Percentiles rank a stretch among this genome's conserved stretches.
Evolutionary conservation across 2,797 vertebrate genomes (phyloP).

Genomic region (Acomys russatus): DNA sequence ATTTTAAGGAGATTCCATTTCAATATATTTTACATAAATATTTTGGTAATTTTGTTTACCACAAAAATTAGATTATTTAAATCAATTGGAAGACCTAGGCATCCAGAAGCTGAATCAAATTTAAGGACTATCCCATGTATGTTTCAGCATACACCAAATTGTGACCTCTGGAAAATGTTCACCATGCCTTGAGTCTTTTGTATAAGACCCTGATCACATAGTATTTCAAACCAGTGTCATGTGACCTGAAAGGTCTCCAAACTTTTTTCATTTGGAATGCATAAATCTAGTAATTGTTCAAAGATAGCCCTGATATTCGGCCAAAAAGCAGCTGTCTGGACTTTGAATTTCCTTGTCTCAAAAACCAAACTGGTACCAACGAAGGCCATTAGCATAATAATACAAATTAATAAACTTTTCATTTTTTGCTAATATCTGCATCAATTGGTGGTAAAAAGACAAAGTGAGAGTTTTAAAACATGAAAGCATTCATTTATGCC

Average conservation of each 20-base stretch:
- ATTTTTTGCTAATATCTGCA: neutral
- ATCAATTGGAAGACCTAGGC: neutral
- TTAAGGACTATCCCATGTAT: accelerated
- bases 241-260: neutral
- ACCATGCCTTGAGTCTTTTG: neutral
- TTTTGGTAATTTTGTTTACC: neutral
- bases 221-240: neutral
- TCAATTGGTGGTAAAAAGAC: neutral
- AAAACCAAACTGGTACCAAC: neutral
- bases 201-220: neutral
- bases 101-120: neutral
- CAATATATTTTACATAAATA: neutral
- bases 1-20: neutral
- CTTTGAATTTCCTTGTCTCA: neutral
- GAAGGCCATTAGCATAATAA: neutral
- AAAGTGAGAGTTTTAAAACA: constrained; percentile 1
- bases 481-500: neutral
- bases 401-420: neutral
- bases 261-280: neutral
- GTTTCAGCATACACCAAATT: accelerated
- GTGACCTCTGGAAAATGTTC: neutral
- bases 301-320: neutral
- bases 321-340: neutral
- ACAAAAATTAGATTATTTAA: neutral
- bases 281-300: neutral